Base-by-base conservation (phyloP, 2,797 vertebrate species). In the Sciaenops ocellatus region DNA sequence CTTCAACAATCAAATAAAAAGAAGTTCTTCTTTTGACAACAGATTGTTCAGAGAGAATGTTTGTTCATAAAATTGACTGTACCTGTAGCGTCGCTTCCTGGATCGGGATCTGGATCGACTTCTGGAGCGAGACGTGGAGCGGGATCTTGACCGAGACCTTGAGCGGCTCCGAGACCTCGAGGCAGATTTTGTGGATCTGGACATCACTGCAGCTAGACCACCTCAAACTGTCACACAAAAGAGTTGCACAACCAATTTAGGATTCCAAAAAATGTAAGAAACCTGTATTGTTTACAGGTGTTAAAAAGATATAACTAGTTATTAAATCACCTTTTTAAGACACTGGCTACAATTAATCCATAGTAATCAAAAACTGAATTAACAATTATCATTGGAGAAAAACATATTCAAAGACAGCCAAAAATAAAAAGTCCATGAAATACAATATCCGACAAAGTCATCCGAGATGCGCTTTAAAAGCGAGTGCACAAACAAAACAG, bases 61-160 rank as follows among this genome's bases (percentile, higher is more conserved):
- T 18, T 18, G 3, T 74, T 82, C 12, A 38, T 42, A 20, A 62
- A 44, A n/a, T 7, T 13, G 3, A 56, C 75, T 69, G 54, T 95
- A 99, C 98, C 97, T 96, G 86, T 98, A 97, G 0, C 97, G 96
- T 70, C 96, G 97, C 24, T 98, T 99, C 71, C 97, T 95, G 0
- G 97, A 97, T 3, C 94, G 95, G 1, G 97, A 97, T 20, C 97
- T 92, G 22, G 71, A 55, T 24, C 95, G 95, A 70, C 97, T 97
- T 9, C 96, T 96, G 9, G 97, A 98, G 90, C 96, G 97, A 26
- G 97, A 97, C 0, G 95, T 93, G 1, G 97, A 98, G 3, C 94
- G 95, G 1, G 96, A 97, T 54, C 97, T 93, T 0, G 97, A 97
- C 0, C 95, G 95, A 6, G 97, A 97, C 84, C 96, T 95, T 3